Percentiles rank a stretch among this genome's conserved stretches.
Evolutionary conservation across 2,797 vertebrate species (phyloP).

Genomic region (Hylomyscus alleni): DNA sequence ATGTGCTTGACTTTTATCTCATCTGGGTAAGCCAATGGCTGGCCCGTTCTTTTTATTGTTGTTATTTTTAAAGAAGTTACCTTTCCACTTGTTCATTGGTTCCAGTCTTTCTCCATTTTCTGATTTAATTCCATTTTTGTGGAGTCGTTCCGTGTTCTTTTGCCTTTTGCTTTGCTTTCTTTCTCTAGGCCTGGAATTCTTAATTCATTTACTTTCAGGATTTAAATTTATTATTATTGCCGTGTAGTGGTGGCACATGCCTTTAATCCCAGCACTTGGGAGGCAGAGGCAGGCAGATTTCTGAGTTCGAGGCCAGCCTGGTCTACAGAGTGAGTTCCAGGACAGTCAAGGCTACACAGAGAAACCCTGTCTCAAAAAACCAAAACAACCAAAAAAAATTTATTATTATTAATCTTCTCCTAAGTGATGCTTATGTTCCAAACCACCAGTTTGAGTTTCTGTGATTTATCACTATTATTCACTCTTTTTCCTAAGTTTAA

Average conservation of each 20-base stretch:
- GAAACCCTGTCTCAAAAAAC: too few relatives aligned
- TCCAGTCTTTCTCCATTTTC: neutral
- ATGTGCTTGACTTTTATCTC: neutral
- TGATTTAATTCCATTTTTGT: slow-evolving; percentile 23
- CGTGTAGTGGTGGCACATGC: too few relatives aligned
- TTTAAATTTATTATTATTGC: neutral
- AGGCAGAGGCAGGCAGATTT: too few relatives aligned
- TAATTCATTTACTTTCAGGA: neutral
- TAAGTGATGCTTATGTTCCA: neutral
- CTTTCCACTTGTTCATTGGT: neutral
- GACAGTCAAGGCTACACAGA: too few relatives aligned
- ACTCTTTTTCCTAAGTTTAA: neutral
- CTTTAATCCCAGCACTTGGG: too few relatives aligned
- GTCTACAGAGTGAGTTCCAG: too few relatives aligned
- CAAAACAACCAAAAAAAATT: too few relatives aligned
- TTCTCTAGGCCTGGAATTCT: slow-evolving; percentile 4
- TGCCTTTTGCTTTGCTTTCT: neutral
- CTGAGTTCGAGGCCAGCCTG: too few relatives aligned
- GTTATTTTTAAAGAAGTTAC: neutral
- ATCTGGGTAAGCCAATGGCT: neutral
- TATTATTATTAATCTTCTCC: neutral
- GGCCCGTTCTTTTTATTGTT: neutral
- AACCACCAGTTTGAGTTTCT: neutral
- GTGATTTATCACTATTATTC: neutral
- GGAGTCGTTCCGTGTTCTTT: neutral